Evolutionary conservation across 92 coral and sea anemone species (phyloP), one percentile per base, ranked within the genome.

Genomic region (Blastomussa wellsi): DNA sequence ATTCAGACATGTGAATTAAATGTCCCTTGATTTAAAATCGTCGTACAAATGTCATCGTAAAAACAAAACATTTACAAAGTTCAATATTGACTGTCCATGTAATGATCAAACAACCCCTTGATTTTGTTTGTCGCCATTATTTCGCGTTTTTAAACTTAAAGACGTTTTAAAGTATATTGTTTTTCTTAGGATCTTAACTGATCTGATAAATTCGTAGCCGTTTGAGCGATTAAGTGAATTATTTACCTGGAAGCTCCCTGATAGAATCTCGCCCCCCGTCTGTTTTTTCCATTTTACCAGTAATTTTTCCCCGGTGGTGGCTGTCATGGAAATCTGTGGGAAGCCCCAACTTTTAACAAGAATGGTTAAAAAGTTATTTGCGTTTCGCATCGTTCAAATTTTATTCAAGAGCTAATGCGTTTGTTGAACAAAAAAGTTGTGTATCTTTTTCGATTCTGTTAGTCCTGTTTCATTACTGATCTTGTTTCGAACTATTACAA

Each of bases 241-340:
- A 42, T 74, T 66, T 68, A 57, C 24, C 32, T 32, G 31, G 42
- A 1, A 36, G 35, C 83, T 75, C 44, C 74, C 83, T 79, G 83
- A 13, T 42, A 26, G 26, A 37, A 5, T 16, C 9, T 24, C 13
- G n/a, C 29, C 62, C 67, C 78, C 76, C 26, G 69, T 71, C 38
- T 53, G 37, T 55, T 71, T 71, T 53, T 6, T 31, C 20, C 12
- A 24, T 28, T 65, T 74, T 37, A 82, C 86, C 86, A 32, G 86
- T 2, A 79, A 8, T 37, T 53, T 51, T 26, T 35, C 84, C 33
- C 70, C 64, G 86, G 86, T 82, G 86, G 86, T 53, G 20, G 47
- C 8, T 80, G 15, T 66, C 73, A 77, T 10, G 20, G 20, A 70
- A 55, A 53, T 53, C 68, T 14, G 15, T 48, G 33, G 81, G 67